Percentiles rank a stretch among this genome's conserved stretches.
phyloP scores from a whole-genome alignment of 2,113 vertebrate genomes.

The Oncorhynchus tshawytscha region DNA sequence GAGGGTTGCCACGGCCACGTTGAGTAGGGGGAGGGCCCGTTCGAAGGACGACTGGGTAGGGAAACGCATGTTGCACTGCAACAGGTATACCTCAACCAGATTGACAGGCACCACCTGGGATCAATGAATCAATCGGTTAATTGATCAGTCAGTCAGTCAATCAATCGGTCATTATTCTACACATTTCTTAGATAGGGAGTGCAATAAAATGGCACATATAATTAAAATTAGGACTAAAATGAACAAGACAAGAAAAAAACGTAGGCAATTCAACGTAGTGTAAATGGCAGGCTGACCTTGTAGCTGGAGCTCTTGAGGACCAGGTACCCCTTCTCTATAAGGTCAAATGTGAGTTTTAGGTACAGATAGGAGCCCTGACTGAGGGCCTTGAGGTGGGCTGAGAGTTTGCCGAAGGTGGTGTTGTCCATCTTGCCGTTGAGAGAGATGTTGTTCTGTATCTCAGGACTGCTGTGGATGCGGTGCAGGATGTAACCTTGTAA shows the following conservation, averaged over 20 bases:
- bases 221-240: neutral
- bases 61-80: slow-evolving; percentile 99
- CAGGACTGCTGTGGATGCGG: slow-evolving; percentile 96
- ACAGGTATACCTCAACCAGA: slow-evolving; percentile 93
- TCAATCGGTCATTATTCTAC: no score
- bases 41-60: slow-evolving; percentile 98
- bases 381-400: slow-evolving; percentile 94
- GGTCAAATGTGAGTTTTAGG: slow-evolving; percentile 98
- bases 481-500: slow-evolving; percentile 97
- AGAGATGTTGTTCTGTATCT: slow-evolving; percentile 99
- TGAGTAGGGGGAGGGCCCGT: slow-evolving; percentile 94
- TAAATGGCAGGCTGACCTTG: slow-evolving; percentile 67
- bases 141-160: no score
- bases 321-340: slow-evolving; percentile 98
- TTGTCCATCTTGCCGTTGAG: slow-evolving; percentile 99
- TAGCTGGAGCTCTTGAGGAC: slow-evolving; percentile 99
- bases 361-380: slow-evolving; percentile 97
- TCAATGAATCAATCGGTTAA: neutral
- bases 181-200: no score
- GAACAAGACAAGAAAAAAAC: neutral
- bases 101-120: slow-evolving; percentile 90
- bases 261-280: neutral
- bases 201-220: neutral
- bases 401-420: slow-evolving; percentile 96
- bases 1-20: slow-evolving; percentile 95